Percentiles rank a stretch among this genome's conserved stretches.
Conservation (phyloP, 2,888 invertebrate species). For the Hypolimnas misippus region DNA sequence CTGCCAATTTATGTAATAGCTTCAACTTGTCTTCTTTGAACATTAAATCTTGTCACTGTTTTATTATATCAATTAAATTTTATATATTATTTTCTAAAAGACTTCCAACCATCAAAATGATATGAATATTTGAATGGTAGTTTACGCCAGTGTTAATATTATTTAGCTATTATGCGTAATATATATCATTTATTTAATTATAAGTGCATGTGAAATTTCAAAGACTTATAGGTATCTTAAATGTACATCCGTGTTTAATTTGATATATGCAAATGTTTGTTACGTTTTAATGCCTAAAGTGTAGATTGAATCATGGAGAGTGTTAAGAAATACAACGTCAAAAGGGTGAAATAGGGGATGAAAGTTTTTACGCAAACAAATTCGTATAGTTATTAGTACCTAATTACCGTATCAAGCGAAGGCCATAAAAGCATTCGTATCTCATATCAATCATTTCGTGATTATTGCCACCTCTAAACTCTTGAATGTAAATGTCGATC, state of each 20-base stretch:
- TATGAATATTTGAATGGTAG: not conserved
- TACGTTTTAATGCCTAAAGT: too few species aligned
- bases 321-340: too few species aligned
- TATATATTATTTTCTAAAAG: not conserved
- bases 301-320: too few species aligned
- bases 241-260: too few species aligned
- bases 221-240: too few species aligned
- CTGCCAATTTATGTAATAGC: conserved; percentile 11
- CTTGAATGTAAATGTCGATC: conserved; percentile 23
- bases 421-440: conserved; percentile 21
- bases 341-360: too few species aligned
- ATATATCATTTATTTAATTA: too few species aligned
- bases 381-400: too few species aligned
- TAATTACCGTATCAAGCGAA: conserved; percentile 17
- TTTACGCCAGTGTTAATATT: not conserved
- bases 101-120: not conserved
- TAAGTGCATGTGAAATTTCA: too few species aligned
- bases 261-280: too few species aligned
- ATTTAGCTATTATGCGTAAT: not conserved
- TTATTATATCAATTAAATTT: conserved; percentile 7
- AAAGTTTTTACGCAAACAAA: too few species aligned
- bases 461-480: conserved; percentile 31
- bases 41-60: not conserved
- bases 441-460: conserved; percentile 23
- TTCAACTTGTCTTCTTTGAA: conserved; percentile 8